phyloP scores from a whole-genome alignment of 2,113 vertebrate genomes.

The Ciconia boyciana region DNA sequence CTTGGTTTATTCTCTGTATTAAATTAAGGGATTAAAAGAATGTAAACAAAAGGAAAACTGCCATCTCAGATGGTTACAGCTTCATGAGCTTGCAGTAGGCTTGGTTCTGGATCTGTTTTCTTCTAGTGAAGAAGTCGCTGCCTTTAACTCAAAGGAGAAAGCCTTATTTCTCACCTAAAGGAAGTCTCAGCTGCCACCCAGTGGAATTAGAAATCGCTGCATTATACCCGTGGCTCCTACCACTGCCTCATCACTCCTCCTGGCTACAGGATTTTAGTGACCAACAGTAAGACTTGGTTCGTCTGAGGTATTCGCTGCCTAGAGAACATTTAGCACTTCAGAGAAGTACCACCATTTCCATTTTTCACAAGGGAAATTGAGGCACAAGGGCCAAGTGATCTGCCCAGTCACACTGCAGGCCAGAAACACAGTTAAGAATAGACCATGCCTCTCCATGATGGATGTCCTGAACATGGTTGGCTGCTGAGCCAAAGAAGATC shows the following conservation, averaged over 20 bases:
- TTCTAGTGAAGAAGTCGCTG: not conserved
- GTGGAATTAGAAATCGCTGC: constrained; percentile 37
- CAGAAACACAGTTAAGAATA: not conserved
- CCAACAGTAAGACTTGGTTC: not conserved
- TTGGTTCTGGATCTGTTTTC: not conserved
- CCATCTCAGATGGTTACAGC: not conserved
- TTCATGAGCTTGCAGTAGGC: not conserved
- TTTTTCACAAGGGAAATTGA: not conserved
- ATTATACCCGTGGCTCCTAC: not conserved
- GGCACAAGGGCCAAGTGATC: not conserved
- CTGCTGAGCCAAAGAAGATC: not conserved
- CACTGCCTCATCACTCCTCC: not conserved
- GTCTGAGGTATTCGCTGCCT: not conserved
- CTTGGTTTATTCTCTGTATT: not conserved
- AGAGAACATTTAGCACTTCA: not conserved
- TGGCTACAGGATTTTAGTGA: not conserved
- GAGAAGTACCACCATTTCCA: not conserved
- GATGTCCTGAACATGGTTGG: not conserved
- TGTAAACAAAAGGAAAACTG: not conserved
- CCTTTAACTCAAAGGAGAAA: not conserved
- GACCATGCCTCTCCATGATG: not conserved
- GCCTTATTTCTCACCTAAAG: not conserved
- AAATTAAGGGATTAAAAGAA: not conserved
- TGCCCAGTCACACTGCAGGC: not conserved
- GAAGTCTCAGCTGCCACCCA: constrained; percentile 61